Percentiles rank a stretch among this genome's conserved stretches.
Evolutionary conservation across 2,113 vertebrate species (phyloP).

Genomic region (Leuciscus idus): DNA sequence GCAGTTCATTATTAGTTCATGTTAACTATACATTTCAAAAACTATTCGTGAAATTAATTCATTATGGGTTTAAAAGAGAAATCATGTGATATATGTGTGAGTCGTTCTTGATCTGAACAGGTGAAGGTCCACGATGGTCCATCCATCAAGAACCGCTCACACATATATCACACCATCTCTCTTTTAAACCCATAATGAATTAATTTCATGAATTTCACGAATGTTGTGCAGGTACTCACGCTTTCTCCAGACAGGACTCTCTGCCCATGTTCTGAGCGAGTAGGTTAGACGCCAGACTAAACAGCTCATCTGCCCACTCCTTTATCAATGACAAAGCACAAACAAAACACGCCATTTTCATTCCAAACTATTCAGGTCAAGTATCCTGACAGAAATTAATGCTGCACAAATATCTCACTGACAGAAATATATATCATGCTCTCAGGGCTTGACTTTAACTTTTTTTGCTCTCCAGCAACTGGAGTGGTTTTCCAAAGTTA

Average conservation of each 20-base stretch:
- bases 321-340: slow-evolving; percentile 64
- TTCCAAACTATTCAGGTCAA: slow-evolving; percentile 14
- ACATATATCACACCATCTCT: too few species aligned
- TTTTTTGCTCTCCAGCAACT: too few species aligned
- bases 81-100: neutral
- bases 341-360: slow-evolving; percentile 44
- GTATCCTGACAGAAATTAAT: neutral
- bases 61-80: too few species aligned
- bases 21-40: too few species aligned
- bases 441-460: too few species aligned
- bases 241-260: slow-evolving; percentile 94
- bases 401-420: neutral
- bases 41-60: too few species aligned
- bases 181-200: too few species aligned
- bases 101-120: neutral
- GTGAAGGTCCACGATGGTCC: neutral
- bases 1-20: too few species aligned
- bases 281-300: slow-evolving; percentile 93
- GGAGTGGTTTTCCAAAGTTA: too few species aligned
- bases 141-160: too few species aligned
- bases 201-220: too few species aligned
- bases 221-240: slow-evolving; percentile 81
- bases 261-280: slow-evolving; percentile 96
- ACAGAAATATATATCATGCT: neutral
- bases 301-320: slow-evolving; percentile 96